Base-by-base conservation (phyloP, 2,113 vertebrate genomes). In the Sphaerodactylus townsendi region DNA sequence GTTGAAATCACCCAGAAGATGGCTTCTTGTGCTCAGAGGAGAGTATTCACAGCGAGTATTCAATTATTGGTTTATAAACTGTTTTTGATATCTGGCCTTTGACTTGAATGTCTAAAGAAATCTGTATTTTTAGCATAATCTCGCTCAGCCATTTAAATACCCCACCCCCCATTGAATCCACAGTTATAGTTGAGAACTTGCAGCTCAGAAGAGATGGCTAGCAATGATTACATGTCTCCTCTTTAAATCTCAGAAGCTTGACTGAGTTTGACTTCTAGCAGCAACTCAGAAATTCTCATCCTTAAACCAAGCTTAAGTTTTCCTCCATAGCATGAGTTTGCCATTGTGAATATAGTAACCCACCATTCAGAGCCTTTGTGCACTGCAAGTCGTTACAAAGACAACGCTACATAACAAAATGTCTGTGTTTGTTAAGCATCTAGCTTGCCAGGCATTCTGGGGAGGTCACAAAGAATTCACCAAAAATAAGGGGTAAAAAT, bases 401-500 rank as follows among this genome's bases (percentile, higher is more conserved):
- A 50, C 72, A 73, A 11, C 35, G 0, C 0, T 33, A 41, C 37
- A 1, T 79, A 76, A 21, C 2, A 30, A 72, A 19, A 30, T n/a
- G 85, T 44, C 50, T 0, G n/a, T 46, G 53, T 74, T 59, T 5
- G 74, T 1, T 0, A 73, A 25, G 10, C 53, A 8, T 44, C 66
- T 80, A 77, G 72, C 17, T 64, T 79, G n/a, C 39, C 37, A 53
- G 13, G 1, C 9, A 5, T 46, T 68, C 85, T 69, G 86, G 35
- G 56, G 82, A 79, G 86, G 85, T 72, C 3, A 0, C 50, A 0
- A 0, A 44, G 81, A 71, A 80, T 37, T 72, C 72, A 56, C 83
- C 87, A 33, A 89, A 76, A 86, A 86, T 84, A 88, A 3, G 65
- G 53, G 82, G 69, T n/a, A 79, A 73, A 90, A 92, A 73, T 25